Evolutionary conservation across 2,113 vertebrate species (phyloP).

Genomic region (Podiceps cristatus): DNA sequence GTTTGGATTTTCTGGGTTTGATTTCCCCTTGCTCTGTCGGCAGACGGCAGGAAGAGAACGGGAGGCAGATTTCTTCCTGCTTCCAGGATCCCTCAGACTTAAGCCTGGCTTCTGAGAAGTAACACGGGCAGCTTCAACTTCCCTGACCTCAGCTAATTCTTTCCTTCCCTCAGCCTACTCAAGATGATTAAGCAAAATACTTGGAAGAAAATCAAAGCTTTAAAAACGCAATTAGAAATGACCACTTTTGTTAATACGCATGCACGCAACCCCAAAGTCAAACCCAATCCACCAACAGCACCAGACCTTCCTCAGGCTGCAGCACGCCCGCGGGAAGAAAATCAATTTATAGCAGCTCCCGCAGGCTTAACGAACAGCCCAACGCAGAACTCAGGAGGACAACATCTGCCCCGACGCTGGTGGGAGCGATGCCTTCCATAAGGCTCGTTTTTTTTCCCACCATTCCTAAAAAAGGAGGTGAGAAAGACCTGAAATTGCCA

Average conservation of each 20-base stretch:
- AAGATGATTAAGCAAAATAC: constrained; percentile 69
- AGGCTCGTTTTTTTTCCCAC: not conserved
- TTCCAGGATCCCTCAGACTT: not conserved
- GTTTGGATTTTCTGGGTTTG: not conserved
- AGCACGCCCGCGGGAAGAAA: not conserved
- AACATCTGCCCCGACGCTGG: rapidly evolving
- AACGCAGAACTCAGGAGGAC: not conserved
- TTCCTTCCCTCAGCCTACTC: constrained; percentile 61
- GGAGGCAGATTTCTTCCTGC: constrained; percentile 1
- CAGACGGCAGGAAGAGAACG: not conserved
- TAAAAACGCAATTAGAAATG: constrained; percentile 50
- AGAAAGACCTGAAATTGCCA: not conserved
- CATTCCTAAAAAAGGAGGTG: not conserved
- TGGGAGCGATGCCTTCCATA: not conserved
- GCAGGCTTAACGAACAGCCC: not conserved
- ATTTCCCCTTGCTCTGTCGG: not conserved
- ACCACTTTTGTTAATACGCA: constrained; percentile 5
- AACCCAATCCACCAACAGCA: not conserved
- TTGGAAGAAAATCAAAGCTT: constrained; percentile 70
- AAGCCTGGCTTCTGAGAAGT: not conserved
- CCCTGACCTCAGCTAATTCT: constrained; percentile 70
- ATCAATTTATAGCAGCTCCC: not conserved
- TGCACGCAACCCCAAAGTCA: not conserved
- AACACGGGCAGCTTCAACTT: constrained; percentile 38
- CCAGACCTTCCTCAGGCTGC: not conserved